Evolutionary conservation across 2,797 vertebrate genomes (phyloP), one percentile per base, ranked within the genome.

Genomic region (Catostomus latipinnis): DNA sequence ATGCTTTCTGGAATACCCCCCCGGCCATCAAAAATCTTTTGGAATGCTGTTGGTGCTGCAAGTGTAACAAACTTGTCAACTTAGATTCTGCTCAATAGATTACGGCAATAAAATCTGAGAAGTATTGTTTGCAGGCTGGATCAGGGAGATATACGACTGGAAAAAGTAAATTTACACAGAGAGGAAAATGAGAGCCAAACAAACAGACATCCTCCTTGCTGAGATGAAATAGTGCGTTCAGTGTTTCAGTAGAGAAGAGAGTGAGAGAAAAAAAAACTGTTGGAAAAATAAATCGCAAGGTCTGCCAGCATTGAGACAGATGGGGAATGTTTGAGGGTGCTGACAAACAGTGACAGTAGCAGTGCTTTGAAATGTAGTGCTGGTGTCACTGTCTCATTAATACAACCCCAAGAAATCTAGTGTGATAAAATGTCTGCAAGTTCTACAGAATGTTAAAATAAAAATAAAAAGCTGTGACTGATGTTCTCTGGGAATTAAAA

Each of bases 151-250:
- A 77, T 82, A 85, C 9, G 70, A 82, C 76, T 83, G 43, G 18
- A 54, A 45, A 83, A 83, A 86, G 72, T 83, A 86, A 72, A 88
- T 89, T 86, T 88, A 84, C 76, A 56, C 77, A 22, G 70, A 72
- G 74, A 34, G 34, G 71, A 71, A 85, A 88, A 80, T 73, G 53
- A 63, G 58, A 58, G 82, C 63, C 82, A 84, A 85, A 88, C 83
- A 88, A 88, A 89, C 74, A 86, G 87, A 84, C 81, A 61, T 34
- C 34, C 34, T 80, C 87, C 10, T 53, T 6, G 14, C 81, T 13
- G 70, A 34, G 7, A 82, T 82, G 85, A 90, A 88, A 86, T 85
- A 82, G 83, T 52, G 49, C 62, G 80, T 78, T 83, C 81, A 54
- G 74, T 63, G 74, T 71, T 76, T 80, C 50, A n/a, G 76, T 54